Evolutionary conservation across 2,113 vertebrate species (phyloP), one percentile per base, ranked within the genome.

Genomic region (Oenanthe melanoleuca): DNA sequence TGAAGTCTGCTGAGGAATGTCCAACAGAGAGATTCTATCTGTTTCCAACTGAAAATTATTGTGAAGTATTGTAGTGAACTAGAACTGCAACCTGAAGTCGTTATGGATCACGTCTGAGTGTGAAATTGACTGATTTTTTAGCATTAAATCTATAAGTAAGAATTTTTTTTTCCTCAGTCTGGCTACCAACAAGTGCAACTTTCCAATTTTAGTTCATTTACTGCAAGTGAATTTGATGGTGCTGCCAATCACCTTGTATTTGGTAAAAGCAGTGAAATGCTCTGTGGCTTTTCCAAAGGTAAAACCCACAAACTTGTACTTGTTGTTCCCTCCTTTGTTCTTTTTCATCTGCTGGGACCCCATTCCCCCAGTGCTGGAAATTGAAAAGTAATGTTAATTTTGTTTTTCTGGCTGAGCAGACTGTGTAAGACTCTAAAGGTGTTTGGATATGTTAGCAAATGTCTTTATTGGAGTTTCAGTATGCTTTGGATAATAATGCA

Each of bases 381-480:
- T 91, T 80, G 33, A 28, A 53, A 81, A 49, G 28, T 53, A 45
- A n/a, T 42, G 38, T 22, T 75, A 12, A 28, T 61, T 50, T 18
- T 61, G 12, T 53, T 38, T 63, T 49, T 60, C 25, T 70, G 38
- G 8, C 22, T 69, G 8, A 84, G 47, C 25, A 49, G 57, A 29
- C 22, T 34, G 42, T 38, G 15, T 26, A 67, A 82, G 28, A 29
- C 37, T 85, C 42, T 53, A 44, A 34, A 73, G 19, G 21, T 63
- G 18, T 70, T 91, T 34, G 49, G 25, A 11, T 86, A 15, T 67
- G 25, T 89, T 87, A 94, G 38, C 40, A 92, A 78, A 60, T 79
- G 37, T 34, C 14, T 67, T 50, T 52, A 15, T 18, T 81, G 72
- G 70, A 31, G 19, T 60, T 92, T 42, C 40, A 57, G 2, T 60